Evolutionary conservation across 2,888 invertebrate species (phyloP), one percentile per base, ranked within the genome.

Genomic region (Eulithis testata): DNA sequence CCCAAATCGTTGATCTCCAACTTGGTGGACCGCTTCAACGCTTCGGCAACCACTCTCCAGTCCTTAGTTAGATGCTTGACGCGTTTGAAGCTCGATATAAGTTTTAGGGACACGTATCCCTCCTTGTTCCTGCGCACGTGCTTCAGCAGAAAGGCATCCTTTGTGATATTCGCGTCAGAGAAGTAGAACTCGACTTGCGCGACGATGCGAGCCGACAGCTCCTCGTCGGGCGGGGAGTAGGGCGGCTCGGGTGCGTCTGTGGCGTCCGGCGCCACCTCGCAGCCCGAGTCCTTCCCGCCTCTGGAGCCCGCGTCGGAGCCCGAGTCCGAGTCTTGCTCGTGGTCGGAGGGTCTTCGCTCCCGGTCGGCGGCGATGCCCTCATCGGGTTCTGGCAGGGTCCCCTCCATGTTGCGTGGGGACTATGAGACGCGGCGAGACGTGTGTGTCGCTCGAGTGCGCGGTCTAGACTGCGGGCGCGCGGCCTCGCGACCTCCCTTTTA

Each of bases 171-270:
- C 58, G 97, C 97, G 83, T 99, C 98, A 68, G 98, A 98, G 90
- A 99, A 99, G 89, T 99, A 99, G 84, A 97, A 98, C 90, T 99
- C 99, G 31, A 99, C 98, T 84, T 98, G 98, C 54, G 96, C 94
- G 57, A 96, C 95, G 76, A 98, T 97, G 77, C 96, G 95, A 69
- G 95, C 95, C 11, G 96, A 95, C 43, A 97, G 87, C 74, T 97
- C 97, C 4, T 97, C 97, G 72, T 95, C 95, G 0, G 97, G 97
- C 0, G 95, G 94, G 0, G 90, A 88, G 84, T 95, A 95, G 0
- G 95, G 95, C 4, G 95, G 94, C 77, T 95, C 95, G 78, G 94
- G 94, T 3, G 92, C 79, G 51, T 93, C 93, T 64, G 88, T 81
- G 57, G 94, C 80, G 51, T 93, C 92, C 56, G 88, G 82, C 52